phyloP scores from a whole-genome alignment of 2,797 vertebrate species.

The Anas bernieri region DNA sequence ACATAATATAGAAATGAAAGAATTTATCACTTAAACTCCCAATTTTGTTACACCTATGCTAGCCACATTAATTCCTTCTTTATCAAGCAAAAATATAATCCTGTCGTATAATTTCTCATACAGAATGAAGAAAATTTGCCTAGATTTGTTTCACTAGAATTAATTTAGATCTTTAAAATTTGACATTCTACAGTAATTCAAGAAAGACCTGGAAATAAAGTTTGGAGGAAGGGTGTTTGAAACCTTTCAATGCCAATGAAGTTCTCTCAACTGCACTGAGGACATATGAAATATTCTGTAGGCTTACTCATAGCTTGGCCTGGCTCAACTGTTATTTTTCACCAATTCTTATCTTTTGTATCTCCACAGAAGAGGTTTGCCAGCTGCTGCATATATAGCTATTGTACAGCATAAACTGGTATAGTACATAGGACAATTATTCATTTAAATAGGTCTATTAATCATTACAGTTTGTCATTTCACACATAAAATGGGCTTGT shows the following conservation, averaged over 20 bases:
- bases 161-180: neutral
- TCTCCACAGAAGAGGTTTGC: neutral
- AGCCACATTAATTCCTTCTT: neutral
- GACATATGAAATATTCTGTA: neutral
- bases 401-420: slow-evolving; percentile 10
- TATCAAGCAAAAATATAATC: neutral
- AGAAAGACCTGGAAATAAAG: neutral
- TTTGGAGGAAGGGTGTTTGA: neutral
- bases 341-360: slow-evolving; percentile 38
- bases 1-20: neutral
- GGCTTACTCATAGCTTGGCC: neutral
- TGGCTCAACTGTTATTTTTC: slow-evolving; percentile 35
- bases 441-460: slow-evolving; percentile 62
- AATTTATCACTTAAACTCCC: neutral
- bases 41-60: neutral
- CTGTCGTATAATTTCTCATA: neutral
- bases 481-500: slow-evolving; percentile 30
- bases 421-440: slow-evolving; percentile 2
- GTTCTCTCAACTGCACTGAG: neutral
- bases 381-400: slow-evolving; percentile 34
- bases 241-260: neutral
- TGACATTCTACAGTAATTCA: neutral
- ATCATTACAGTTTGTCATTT: slow-evolving; percentile 54
- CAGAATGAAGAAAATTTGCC: neutral
- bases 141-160: neutral